A percentile compares a stretch with the other conserved stretches of the same genome.
Conservation (phyloP, 2,113 vertebrate genomes). For the Macrotis lagotis region DNA sequence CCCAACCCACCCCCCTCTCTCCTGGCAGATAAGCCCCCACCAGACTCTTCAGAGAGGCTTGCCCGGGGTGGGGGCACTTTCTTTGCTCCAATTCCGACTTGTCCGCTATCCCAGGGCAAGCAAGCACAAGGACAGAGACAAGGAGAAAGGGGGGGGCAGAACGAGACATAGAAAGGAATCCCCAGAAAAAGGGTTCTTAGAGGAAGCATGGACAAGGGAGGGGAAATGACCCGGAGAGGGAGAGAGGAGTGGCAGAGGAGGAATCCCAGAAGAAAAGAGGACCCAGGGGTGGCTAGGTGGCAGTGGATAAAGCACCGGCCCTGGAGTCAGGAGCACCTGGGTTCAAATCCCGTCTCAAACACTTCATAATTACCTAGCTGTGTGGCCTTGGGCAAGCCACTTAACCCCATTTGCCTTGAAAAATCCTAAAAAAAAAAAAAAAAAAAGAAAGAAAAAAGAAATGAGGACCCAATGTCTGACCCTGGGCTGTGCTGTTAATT, state of each 20-base stretch:
- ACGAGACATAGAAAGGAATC: neutral
- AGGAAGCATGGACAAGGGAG: neutral
- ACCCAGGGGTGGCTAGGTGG: neutral
- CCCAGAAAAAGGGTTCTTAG: neutral
- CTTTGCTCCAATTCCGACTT: neutral
- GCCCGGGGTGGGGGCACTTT: neutral
- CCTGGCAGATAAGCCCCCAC: neutral
- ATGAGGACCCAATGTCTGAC: neutral
- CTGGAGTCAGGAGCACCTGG: no score
- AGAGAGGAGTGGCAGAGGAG: neutral
- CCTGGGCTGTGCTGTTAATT: neutral
- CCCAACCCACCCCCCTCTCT: neutral
- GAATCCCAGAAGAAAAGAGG: neutral
- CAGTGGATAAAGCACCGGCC: no score
- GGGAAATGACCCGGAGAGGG: no score
- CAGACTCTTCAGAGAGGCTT: neutral
- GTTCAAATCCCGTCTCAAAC: no score
- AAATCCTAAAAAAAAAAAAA: no score
- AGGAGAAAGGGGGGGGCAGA: neutral
- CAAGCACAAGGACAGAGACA: neutral
- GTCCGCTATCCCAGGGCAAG: neutral
- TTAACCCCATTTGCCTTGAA: no score
- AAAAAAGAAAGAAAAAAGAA: conserved; percentile 2
- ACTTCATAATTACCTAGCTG: no score
- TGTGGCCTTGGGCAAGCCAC: no score